phyloP scores from a whole-genome alignment of 1,140 invertebrate species.

The Subanguina moxae region DNA sequence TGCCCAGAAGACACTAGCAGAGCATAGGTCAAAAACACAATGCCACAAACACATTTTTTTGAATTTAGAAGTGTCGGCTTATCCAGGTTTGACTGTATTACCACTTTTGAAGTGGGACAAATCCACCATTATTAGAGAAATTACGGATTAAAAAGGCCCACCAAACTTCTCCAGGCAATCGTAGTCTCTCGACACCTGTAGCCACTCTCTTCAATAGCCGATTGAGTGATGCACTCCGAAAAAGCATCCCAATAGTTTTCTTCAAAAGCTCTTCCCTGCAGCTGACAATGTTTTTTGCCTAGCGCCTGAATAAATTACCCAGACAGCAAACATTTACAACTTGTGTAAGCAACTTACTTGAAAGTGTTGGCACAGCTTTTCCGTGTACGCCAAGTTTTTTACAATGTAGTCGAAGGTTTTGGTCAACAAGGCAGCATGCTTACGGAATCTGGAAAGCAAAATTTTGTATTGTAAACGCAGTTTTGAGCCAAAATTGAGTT shows the following conservation, averaged over 20 bases:
- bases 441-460: constrained; percentile 20
- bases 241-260: constrained; percentile 45
- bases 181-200: constrained; percentile 40
- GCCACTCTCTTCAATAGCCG: constrained; percentile 21
- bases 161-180: constrained; percentile 36
- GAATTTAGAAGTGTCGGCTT: too few species aligned
- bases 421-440: constrained; percentile 35
- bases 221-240: constrained; percentile 28
- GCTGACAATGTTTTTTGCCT: constrained; percentile 44
- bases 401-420: constrained; percentile 41
- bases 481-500: too few species aligned
- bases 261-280: constrained; percentile 37
- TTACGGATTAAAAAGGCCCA: not conserved
- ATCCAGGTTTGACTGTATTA: too few species aligned
- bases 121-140: too few species aligned
- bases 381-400: constrained; percentile 41
- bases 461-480: too few species aligned
- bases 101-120: too few species aligned
- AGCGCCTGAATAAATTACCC: constrained; percentile 29
- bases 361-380: constrained; percentile 44
- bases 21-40: too few species aligned
- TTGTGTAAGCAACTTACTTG: constrained; percentile 16
- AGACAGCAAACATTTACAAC: not conserved
- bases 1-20: too few species aligned
- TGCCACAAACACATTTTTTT: too few species aligned